Evolutionary conservation across 1,140 invertebrate genomes (phyloP), one percentile per base, ranked within the genome.

Genomic region (Diprion similis): DNA sequence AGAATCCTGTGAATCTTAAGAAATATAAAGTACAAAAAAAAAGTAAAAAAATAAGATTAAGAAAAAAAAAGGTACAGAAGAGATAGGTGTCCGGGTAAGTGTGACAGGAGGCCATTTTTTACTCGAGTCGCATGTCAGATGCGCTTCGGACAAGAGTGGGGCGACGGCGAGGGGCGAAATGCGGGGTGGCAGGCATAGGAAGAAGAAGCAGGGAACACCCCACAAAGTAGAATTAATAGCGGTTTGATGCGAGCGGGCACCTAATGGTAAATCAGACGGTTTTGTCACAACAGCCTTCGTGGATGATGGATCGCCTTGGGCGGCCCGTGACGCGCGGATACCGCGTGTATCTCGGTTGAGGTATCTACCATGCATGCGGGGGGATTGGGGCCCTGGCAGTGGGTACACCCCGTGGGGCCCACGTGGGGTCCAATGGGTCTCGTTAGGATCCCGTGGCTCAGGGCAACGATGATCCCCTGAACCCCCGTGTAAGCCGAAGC

Each of bases 211-310:
- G 66, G 37, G 66, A 68, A 19, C 13, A 19, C 66, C 66, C 66
- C 66, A 68, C 66, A 68, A 68, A 68, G 66, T 68, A 68, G 66
- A 68, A 68, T 68, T 68, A 68, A 68, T 68, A 68, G 66, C 66
- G 19, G 66, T 68, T 68, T 68, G 66, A 68, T 68, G 18, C 66
- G 66, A 68, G 66, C 66, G 66, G 11, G 51, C 66, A 18, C 15
- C 8, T 68, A 68, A 68, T 68, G 66, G 66, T 68, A 45, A 68
- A 68, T 68, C 66, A 68, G 66, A 68, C 66, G 66, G 66, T 68
- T 68, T 68, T 68, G 66, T 68, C 66, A 68, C 66, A 68, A 68
- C 66, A 68, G 66, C 37, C 18, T 13, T 18, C 18, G 11, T 13
- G 66, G 66, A 68, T 68, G 66, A 68, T 68, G 66, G 66, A 68